These are phyloP conservation scores for Aplocera efformata DNA, from an alignment of 2,888 invertebrate genomes.

Conservation along the genomic window DNA sequence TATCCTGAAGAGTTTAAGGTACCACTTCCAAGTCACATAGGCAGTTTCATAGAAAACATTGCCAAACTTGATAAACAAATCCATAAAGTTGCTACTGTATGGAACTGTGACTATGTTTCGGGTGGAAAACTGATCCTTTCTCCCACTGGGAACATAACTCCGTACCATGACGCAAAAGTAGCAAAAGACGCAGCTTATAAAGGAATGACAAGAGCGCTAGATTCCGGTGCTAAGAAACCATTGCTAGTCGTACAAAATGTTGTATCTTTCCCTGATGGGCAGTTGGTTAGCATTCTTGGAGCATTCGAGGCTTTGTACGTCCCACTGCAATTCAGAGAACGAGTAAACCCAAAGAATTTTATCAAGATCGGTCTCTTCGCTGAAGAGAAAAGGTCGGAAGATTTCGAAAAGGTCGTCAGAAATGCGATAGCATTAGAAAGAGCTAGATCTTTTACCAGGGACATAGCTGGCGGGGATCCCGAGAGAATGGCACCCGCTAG, in stretches of 20 bases:
- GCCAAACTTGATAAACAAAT: constrained; percentile 60
- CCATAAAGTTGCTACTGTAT: constrained; percentile 75
- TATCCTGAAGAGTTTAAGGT: constrained; percentile 73
- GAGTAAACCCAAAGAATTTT: constrained; percentile 80
- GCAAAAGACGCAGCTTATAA: constrained; percentile 85
- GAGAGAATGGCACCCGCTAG: constrained; percentile 92
- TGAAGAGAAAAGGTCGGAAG: constrained; percentile 75
- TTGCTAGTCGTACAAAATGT: constrained; percentile 86
- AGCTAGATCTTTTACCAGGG: constrained; percentile 79
- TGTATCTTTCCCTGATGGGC: constrained; percentile 85
- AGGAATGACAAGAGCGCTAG: constrained; percentile 89
- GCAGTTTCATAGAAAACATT: constrained; percentile 54
- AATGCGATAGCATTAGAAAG: constrained; percentile 83
- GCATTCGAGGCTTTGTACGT: constrained; percentile 93
- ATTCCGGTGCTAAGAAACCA: constrained; percentile 90
- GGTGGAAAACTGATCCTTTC: constrained; percentile 85
- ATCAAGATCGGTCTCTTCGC: constrained; percentile 82
- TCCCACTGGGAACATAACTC: constrained; percentile 88
- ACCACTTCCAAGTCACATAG: constrained; percentile 61
- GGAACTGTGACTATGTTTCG: constrained; percentile 82
- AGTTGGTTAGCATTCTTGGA: constrained; percentile 90
- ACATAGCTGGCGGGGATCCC: constrained; percentile 88
- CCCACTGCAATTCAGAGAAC: constrained; percentile 88
- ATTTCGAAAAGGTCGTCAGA: constrained; percentile 78
- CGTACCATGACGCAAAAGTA: constrained; percentile 71